Conservation (phyloP, 2,888 invertebrate species). For the Allacma fusca region DNA sequence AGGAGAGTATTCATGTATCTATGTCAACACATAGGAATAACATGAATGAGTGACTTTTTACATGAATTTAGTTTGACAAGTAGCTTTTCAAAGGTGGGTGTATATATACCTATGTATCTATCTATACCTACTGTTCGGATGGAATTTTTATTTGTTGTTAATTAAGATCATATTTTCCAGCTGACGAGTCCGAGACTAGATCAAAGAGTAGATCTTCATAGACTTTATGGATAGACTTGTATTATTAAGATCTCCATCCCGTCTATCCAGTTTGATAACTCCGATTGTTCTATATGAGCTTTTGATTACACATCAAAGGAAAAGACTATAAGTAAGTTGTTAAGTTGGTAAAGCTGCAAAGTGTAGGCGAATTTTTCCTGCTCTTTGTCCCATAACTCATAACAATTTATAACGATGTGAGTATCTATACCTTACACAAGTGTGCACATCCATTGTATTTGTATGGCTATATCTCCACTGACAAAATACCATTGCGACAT, state of each 20-base stretch:
- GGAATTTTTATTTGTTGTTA: conserved; percentile 28
- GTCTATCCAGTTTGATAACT: conserved; percentile 19
- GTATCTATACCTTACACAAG: no score
- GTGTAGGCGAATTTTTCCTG: background rate
- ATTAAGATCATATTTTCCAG: conserved; percentile 53
- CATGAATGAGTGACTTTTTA: background rate
- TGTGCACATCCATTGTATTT: no score
- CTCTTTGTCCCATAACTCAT: no score
- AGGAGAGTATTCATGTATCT: background rate
- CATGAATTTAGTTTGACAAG: background rate
- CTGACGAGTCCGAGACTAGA: conserved; percentile 43
- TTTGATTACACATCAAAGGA: conserved; percentile 21
- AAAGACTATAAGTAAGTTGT: conserved; percentile 19
- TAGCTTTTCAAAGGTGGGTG: background rate
- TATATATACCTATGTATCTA: no score
- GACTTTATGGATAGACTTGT: conserved; percentile 15
- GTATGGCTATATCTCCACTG: no score
- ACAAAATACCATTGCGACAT: no score
- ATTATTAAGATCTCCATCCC: conserved; percentile 21
- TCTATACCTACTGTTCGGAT: background rate
- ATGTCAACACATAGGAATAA: background rate
- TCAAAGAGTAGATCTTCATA: conserved; percentile 25
- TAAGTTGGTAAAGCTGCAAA: conserved; percentile 24
- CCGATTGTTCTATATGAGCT: conserved; percentile 21
- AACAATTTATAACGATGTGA: no score